These are phyloP conservation scores for Drosophila buzzatii DNA, from an alignment of 2,888 invertebrate genomes.

Conservation along the genomic window DNA sequence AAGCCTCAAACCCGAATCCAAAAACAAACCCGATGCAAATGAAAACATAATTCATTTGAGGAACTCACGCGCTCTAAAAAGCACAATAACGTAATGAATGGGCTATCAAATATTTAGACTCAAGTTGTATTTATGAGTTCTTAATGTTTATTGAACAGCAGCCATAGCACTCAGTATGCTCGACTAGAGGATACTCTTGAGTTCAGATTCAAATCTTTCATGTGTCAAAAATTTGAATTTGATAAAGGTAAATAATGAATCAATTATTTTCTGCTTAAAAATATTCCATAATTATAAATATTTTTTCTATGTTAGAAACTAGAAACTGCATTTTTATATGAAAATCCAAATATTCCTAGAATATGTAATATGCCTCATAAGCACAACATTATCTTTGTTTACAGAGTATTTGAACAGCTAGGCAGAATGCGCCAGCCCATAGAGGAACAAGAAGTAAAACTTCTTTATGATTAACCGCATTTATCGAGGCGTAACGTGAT, in stretches of 20 bases:
- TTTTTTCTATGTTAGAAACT: neutral
- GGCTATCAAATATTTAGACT: constrained; percentile 51
- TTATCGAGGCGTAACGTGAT: constrained; percentile 78
- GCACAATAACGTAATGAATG: constrained; percentile 65
- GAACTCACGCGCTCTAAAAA: constrained; percentile 68
- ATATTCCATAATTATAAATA: neutral
- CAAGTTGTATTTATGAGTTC: constrained; percentile 56
- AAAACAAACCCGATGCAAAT: constrained; percentile 14
- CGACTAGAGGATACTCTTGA: constrained; percentile 23
- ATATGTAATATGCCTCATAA: neutral
- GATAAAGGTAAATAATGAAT: neutral
- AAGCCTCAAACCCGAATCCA: constrained; percentile 2
- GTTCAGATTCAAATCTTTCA: neutral
- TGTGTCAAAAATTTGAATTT: neutral
- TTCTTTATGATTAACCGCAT: constrained; percentile 71
- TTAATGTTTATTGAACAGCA: constrained; percentile 41
- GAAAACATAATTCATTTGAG: constrained; percentile 57
- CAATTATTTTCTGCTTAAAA: neutral
- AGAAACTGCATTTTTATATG: neutral
- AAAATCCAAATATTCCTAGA: neutral
- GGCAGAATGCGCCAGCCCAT: constrained; percentile 12
- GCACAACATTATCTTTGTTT: neutral
- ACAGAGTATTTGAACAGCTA: constrained; percentile 25
- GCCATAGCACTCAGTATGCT: neutral
- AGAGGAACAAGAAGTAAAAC: constrained; percentile 41